These are phyloP conservation scores for Sebastes nivosus DNA, from an alignment of 2,797 vertebrate genomes.

Conservation along the genomic window DNA sequence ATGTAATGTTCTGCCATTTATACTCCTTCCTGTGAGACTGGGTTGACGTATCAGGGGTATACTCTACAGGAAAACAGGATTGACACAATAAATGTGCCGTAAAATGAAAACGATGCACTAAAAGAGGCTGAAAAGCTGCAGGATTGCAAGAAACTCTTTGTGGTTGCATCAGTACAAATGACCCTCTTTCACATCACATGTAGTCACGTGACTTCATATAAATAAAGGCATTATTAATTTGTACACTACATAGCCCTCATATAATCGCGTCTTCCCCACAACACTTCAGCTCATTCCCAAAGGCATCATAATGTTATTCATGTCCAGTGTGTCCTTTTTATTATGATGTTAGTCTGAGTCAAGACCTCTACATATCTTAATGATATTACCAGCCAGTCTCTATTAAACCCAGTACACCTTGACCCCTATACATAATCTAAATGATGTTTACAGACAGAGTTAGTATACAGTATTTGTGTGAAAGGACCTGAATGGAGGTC, in stretches of 20 bases:
- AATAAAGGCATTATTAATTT: neutral
- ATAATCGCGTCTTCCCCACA: neutral
- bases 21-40: too few species aligned
- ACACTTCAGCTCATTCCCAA: neutral
- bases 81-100: neutral
- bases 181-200: neutral
- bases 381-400: conserved; percentile 8
- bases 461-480: conserved; percentile 10
- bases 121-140: neutral
- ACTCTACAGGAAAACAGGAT: neutral
- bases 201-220: neutral
- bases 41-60: too few species aligned
- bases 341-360: conserved; percentile 8
- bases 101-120: neutral
- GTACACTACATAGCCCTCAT: neutral
- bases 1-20: too few species aligned
- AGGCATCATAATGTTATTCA: neutral
- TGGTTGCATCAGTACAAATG: neutral
- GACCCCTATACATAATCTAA: neutral
- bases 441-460: conserved; percentile 34
- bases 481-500: conserved; percentile 32
- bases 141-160: neutral
- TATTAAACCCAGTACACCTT: neutral
- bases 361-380: neutral
- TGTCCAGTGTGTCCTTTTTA: neutral